Base-by-base conservation (phyloP, 2,797 vertebrate genomes). In the Babyrousa celebensis region DNA sequence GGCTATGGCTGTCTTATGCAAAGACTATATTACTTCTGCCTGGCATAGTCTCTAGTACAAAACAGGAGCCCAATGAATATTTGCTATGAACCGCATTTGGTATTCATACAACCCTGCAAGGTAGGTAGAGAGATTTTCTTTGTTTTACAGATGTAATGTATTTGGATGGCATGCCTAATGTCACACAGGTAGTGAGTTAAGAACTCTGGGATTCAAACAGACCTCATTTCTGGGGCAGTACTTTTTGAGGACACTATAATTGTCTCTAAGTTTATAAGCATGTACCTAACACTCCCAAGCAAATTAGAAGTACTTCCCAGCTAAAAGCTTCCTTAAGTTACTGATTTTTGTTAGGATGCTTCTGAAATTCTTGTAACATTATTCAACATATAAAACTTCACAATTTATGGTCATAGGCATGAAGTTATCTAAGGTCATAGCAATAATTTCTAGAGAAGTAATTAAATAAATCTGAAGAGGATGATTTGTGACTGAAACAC, bases 321-420 rank as follows among this genome's bases (percentile, higher is more conserved):
- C 67, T 93, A 82, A 89, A 93, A 85, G 32, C 56, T 67, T 86
- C 68, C 58, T 62, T 86, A 86, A 74, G 60, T 82, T 67, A 90
- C 60, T 62, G 23, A 27, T 90, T 80, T 23, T 63, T 93, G 65
- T 72, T 89, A 89, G 48, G 72, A 79, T 93, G 65, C 32, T 72
- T 36, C 67, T 89, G 54, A 82, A 74, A 7, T 11, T 29, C 79
- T 92, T 56, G 17, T 71, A 92, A 84, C n/a, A 58, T 85, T 72
- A 84, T 89, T 82, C 84, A 92, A 70, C 63, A 43, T 43, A 62
- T 56, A 77, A 63, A 78, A 89, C 32, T 40, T 67, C 40, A 32
- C 6, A 86, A n/a, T 85, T 70, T 75, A 78, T 56, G 29, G 58
- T 72, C 27, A 48, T 62, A 72, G 60, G 71, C 52, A 27, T 75